Conservation (phyloP, 2,113 vertebrate genomes). For the Ellobius talpinus region DNA sequence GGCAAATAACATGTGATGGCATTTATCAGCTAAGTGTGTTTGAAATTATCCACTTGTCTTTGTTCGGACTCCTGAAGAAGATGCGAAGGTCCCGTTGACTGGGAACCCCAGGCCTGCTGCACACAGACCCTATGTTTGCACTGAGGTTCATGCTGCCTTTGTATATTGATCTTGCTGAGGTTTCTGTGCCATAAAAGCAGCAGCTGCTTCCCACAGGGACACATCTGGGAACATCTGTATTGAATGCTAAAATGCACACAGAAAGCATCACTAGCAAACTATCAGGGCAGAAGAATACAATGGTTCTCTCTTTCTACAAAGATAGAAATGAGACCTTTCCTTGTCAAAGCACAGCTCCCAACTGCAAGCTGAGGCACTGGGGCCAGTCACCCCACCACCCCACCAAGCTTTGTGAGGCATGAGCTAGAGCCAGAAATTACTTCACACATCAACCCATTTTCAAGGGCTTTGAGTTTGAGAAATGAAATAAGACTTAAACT, state of each 20-base stretch:
- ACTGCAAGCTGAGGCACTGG: conserved; percentile 10
- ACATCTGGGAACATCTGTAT: conserved; percentile 78
- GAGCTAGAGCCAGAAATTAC: neutral
- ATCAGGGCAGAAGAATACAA: conserved; percentile 63
- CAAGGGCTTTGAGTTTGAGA: conserved; percentile 22
- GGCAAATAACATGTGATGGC: conserved; percentile 58
- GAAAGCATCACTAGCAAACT: conserved; percentile 68
- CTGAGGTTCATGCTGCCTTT: conserved; percentile 13
- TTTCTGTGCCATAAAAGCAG: conserved; percentile 61
- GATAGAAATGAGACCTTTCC: conserved; percentile 45
- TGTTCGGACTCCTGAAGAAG: conserved; percentile 43
- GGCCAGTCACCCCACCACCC: neutral
- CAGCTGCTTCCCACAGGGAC: conserved; percentile 78
- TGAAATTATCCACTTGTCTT: conserved; percentile 67
- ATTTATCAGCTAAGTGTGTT: conserved; percentile 60
- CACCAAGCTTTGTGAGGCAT: neutral
- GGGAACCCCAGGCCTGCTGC: conserved; percentile 49
- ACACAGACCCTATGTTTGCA: conserved; percentile 60
- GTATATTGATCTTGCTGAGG: conserved; percentile 67
- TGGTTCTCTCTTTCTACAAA: conserved; percentile 56
- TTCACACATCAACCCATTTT: neutral
- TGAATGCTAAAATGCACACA: conserved; percentile 76
- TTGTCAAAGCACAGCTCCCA: conserved; percentile 56
- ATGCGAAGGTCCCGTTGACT: conserved; percentile 1
- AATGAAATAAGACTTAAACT: conserved; percentile 59